phyloP scores from a whole-genome alignment of 2,797 vertebrate species.

The Gadopsis marmoratus region DNA sequence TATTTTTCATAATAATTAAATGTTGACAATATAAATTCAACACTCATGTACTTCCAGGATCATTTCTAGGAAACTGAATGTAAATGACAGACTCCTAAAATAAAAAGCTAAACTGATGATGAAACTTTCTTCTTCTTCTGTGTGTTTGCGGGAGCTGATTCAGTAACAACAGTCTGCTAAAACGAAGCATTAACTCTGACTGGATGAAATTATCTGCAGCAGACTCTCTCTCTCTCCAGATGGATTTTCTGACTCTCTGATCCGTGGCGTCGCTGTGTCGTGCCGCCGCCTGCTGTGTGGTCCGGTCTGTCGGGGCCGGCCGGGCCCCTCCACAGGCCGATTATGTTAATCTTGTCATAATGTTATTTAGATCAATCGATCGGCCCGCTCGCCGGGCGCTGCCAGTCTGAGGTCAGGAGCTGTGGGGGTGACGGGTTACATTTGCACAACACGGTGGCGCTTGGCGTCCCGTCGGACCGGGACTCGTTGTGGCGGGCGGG shows the following conservation, averaged over 20 bases:
- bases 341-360: slow-evolving; percentile 83
- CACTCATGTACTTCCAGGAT: no score
- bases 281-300: slow-evolving; percentile 48
- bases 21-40: no score
- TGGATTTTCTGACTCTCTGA: slow-evolving; percentile 67
- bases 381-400: slow-evolving; percentile 46
- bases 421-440: slow-evolving; percentile 70
- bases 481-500: slow-evolving; percentile 29
- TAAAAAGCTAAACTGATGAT: background rate
- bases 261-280: slow-evolving; percentile 25
- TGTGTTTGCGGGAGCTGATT: no score
- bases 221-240: slow-evolving; percentile 31
- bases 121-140: no score
- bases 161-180: no score
- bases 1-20: no score
- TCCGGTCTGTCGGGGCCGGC: slow-evolving; percentile 30
- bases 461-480: slow-evolving; percentile 59
- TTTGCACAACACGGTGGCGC: slow-evolving; percentile 77
- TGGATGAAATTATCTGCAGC: background rate
- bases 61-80: no score
- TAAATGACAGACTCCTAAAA: background rate
- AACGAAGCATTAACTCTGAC: no score
- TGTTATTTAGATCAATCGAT: slow-evolving; percentile 86
- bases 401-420: slow-evolving; percentile 80
- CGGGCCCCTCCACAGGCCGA: slow-evolving; percentile 42